phyloP scores from a whole-genome alignment of 2,888 invertebrate species.

The Drosophila nr. fundita region DNA sequence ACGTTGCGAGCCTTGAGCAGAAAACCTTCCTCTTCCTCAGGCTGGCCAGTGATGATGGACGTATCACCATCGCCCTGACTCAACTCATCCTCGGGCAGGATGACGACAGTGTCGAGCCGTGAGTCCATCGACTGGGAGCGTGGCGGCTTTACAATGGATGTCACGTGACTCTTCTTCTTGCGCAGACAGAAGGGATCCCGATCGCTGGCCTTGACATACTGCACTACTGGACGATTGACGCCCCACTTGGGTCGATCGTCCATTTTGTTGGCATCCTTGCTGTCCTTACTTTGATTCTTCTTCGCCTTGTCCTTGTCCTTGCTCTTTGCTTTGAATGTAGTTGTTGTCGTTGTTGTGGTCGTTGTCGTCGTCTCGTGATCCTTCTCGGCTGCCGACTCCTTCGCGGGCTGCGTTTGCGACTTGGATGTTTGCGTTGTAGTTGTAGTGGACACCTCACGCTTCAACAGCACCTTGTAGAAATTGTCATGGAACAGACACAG shows the following conservation, averaged over 20 bases:
- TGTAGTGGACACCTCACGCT: conserved; percentile 84
- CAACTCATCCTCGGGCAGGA: conserved; percentile 48
- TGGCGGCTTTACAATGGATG: conserved; percentile 85
- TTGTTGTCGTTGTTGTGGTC: conserved; percentile 84
- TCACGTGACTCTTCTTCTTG: conserved; percentile 86
- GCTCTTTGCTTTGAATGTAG: conserved; percentile 82
- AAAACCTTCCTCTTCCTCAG: conserved; percentile 80
- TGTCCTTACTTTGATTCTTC: conserved; percentile 57
- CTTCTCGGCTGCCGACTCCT: conserved; percentile 74
- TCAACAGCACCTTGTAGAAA: conserved; percentile 84
- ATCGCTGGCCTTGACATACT: conserved; percentile 95
- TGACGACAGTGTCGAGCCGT: conserved; percentile 66
- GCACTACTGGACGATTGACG: conserved; percentile 91
- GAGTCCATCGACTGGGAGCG: conserved; percentile 86
- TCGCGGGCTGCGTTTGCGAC: conserved; percentile 71
- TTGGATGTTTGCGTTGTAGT: conserved; percentile 84
- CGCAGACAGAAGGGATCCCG: conserved; percentile 92
- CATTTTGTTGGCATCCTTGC: conserved; percentile 82
- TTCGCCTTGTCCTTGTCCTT: conserved; percentile 79
- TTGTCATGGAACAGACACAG: conserved; percentile 84
- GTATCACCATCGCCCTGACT: conserved; percentile 28
- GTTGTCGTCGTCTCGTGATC: conserved; percentile 83
- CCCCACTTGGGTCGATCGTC: conserved; percentile 91
- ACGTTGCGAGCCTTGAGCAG: conserved; percentile 83
- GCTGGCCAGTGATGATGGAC: conserved; percentile 16